Conservation (phyloP, 2,888 invertebrate genomes). For the Coleophora flavipennella region DNA sequence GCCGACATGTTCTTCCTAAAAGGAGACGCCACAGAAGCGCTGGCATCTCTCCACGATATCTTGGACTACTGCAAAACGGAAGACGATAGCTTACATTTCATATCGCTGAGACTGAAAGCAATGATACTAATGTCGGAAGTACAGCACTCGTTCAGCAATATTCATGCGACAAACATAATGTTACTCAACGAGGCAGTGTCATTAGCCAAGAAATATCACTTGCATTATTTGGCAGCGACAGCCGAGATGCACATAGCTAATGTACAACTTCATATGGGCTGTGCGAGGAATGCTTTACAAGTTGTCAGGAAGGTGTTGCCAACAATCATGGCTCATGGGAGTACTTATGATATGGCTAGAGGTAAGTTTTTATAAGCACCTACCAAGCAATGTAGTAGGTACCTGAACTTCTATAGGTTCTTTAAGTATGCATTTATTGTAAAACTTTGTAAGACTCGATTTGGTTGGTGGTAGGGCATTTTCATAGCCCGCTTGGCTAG, state of each 20-base stretch:
- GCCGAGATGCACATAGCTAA: constrained; percentile 86
- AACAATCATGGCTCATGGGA: constrained; percentile 84
- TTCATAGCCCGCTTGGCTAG: too few species aligned
- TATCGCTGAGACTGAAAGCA: constrained; percentile 75
- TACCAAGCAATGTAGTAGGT: too few species aligned
- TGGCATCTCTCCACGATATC: constrained; percentile 63
- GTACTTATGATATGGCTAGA: constrained; percentile 85
- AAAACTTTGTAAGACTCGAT: too few species aligned
- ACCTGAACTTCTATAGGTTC: too few species aligned
- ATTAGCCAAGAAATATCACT: constrained; percentile 80
- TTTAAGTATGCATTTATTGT: too few species aligned
- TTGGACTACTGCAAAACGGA: constrained; percentile 67
- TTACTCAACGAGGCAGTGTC: constrained; percentile 80
- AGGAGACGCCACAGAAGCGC: constrained; percentile 58
- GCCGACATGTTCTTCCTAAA: constrained; percentile 72
- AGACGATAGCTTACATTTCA: constrained; percentile 64
- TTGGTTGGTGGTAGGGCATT: too few species aligned
- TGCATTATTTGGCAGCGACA: constrained; percentile 83
- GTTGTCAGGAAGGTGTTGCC: constrained; percentile 80
- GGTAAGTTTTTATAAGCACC: constrained; percentile 42
- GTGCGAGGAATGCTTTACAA: constrained; percentile 82
- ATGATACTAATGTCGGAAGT: constrained; percentile 79
- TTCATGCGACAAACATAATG: constrained; percentile 68
- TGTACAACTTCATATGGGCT: constrained; percentile 81
- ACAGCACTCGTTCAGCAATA: constrained; percentile 73